These are phyloP conservation scores for Lerista edwardsae DNA, from an alignment of 2,797 vertebrate genomes.

Conservation along the genomic window DNA sequence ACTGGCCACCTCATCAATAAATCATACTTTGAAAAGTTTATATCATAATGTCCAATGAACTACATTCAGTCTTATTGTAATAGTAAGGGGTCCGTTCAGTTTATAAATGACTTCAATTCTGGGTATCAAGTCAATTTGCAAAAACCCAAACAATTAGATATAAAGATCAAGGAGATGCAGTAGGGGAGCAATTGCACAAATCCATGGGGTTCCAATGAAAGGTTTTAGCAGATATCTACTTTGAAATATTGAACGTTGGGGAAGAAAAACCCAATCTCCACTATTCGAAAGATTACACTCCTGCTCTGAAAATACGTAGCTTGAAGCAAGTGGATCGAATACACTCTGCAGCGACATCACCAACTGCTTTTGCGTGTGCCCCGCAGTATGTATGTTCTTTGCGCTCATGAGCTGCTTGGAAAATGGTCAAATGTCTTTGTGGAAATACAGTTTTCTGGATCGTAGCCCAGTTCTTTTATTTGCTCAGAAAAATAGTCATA, in stretches of 20 bases:
- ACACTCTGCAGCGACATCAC: neutral
- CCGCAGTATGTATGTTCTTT: neutral
- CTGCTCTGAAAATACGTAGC: too few species aligned
- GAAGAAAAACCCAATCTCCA: neutral
- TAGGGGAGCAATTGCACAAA: neutral
- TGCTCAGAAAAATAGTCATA: neutral
- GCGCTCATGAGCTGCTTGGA: neutral
- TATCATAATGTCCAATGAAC: neutral
- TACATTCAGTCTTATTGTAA: too few species aligned
- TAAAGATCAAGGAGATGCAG: neutral
- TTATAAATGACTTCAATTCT: neutral
- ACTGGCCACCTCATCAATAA: too few species aligned
- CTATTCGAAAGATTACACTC: neutral
- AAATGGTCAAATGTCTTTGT: neutral
- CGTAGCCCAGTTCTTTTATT: neutral
- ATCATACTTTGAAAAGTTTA: neutral
- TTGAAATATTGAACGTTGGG: neutral
- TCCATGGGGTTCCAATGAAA: neutral
- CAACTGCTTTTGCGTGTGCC: neutral
- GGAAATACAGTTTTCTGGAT: neutral
- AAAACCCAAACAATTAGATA: neutral
- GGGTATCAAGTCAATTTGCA: neutral
- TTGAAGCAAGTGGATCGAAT: neutral
- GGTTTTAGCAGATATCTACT: neutral
- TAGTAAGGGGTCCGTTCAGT: neutral